Conservation (phyloP, 2,888 invertebrate species). For the Megaustenia siamemsis region DNA sequence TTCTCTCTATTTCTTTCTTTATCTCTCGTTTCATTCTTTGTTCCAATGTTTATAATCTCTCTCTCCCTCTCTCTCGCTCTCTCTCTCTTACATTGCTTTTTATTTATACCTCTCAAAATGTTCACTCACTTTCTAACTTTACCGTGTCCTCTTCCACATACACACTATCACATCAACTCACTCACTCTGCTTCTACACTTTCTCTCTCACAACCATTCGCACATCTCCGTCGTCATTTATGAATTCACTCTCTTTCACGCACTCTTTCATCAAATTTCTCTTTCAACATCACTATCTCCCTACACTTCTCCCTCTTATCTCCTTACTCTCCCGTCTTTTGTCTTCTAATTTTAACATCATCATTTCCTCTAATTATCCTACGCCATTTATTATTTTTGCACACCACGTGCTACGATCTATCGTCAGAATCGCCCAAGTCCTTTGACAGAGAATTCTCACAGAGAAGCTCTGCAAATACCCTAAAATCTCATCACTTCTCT, state of each 20-base stretch:
- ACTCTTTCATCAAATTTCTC: no score
- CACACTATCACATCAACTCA: not conserved
- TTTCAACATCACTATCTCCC: no score
- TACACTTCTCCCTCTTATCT: not conserved
- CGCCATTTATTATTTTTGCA: no score
- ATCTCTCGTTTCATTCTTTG: not conserved
- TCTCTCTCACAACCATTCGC: not conserved
- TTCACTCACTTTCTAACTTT: not conserved
- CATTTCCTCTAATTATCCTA: no score
- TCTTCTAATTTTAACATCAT: not conserved
- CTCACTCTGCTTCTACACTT: not conserved
- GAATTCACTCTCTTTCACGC: no score
- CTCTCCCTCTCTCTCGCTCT: conserved; percentile 11
- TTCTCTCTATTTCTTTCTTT: not conserved
- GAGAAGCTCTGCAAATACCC: no score
- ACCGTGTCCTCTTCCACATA: not conserved
- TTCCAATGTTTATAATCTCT: conserved; percentile 8
- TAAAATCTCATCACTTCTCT: no score
- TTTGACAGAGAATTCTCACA: no score
- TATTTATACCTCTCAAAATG: not conserved
- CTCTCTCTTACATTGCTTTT: not conserved
- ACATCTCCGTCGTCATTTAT: no score
- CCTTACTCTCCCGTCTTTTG: not conserved
- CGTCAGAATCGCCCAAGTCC: no score
- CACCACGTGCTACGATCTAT: no score